Percentiles rank a stretch among this genome's conserved stretches.
Conservation (phyloP, 92 coral and sea anemone genomes). For the Ricordea florida region DNA sequence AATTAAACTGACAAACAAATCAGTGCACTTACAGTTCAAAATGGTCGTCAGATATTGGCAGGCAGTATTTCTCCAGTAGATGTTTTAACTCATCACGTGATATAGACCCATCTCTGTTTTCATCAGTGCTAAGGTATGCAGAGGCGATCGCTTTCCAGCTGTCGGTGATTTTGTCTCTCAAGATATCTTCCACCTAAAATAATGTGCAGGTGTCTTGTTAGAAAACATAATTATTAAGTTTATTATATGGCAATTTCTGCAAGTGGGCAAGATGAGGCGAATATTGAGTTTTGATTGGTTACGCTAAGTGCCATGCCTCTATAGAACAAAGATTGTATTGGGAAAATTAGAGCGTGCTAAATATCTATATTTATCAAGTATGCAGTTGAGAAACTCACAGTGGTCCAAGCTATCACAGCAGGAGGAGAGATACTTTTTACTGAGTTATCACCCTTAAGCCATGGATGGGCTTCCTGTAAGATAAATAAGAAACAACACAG, state of each 20-base stretch:
- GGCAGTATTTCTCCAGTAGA: slow-evolving; percentile 88
- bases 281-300: no score
- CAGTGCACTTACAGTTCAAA: slow-evolving; percentile 98
- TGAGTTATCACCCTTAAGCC: slow-evolving; percentile 71
- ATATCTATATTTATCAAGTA: no score
- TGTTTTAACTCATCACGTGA: slow-evolving; percentile 74
- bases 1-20: no score
- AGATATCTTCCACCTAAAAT: slow-evolving; percentile 89
- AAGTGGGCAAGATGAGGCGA: no score
- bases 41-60: slow-evolving; percentile 95
- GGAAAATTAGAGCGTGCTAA: no score
- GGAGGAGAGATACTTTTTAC: slow-evolving; percentile 92
- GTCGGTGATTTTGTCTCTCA: slow-evolving; percentile 86
- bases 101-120: slow-evolving; percentile 87
- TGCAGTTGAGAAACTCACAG: slow-evolving; percentile 66
- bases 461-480: slow-evolving; percentile 88
- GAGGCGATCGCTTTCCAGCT: slow-evolving; percentile 93
- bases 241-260: no score
- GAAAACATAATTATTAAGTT: no score
- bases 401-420: slow-evolving; percentile 96
- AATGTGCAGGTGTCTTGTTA: no score
- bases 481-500: background rate
- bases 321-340: no score
- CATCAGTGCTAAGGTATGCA: slow-evolving; percentile 84
- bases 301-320: no score